Base-by-base conservation (phyloP, 2,113 vertebrate species). In the Nerophis ophidion region DNA sequence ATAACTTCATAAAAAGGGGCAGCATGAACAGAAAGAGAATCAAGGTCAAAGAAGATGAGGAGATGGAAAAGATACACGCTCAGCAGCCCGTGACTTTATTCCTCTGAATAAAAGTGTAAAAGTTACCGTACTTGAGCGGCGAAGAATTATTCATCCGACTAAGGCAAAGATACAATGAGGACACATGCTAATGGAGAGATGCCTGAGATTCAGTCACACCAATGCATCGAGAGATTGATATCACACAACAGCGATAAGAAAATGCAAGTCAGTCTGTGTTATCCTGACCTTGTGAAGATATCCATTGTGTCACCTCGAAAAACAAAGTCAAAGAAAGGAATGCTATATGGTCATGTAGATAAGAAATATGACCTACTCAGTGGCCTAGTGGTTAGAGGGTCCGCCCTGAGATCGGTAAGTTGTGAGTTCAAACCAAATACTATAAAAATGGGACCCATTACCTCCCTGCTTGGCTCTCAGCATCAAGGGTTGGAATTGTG, bases 181-280 rank as follows among this genome's bases (percentile, higher is more conserved):
- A 72, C 46, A 58, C 55, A 56, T 45, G 55, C n/a, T 42, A 51
- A 63, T 55, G 53, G 44, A 19, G 50, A 60, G 65, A 66, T 65
- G 48, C 60, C 65, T 62, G 59, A 67, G 50, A 68, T 42, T 40
- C 57, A 54, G n/a, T 70, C 58, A 74, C 70, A 60, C 14, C 58
- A 38, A 56, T 7, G 3, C 38, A 59, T 53, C 53, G 8, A 51
- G 19, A 70, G 66, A 71, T 60, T 42, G 26, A 6, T 56, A 66
- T 65, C 64, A 13, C 65, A 49, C 61, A 60, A 61, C 58, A 68
- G 66, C 35, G n/a, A 44, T 74, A 68, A 80, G 53, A 71, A 34
- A 73, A 42, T 59, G 57, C 59, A 48, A 70, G 50, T 64, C 58
- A 61, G 64, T 26, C 57, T 58, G 40, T 26, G 67, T 65, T 48